Evolutionary conservation across 2,113 vertebrate genomes (phyloP), one percentile per base, ranked within the genome.

Genomic region (Melanotaenia duboulayi): DNA sequence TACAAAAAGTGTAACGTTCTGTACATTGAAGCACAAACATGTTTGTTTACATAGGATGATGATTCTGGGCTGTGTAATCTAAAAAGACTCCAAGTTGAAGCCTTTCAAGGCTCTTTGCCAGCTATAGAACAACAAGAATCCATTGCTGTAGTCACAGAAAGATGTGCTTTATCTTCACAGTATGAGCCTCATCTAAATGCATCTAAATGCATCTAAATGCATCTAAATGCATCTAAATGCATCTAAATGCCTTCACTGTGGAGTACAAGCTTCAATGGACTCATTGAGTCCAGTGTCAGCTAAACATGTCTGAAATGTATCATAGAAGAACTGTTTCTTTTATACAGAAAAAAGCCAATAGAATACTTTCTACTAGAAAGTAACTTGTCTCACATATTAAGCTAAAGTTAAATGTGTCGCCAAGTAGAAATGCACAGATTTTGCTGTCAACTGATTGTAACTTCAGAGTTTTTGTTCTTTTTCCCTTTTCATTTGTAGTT

Each of bases 251-350:
- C 81, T 74, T 77, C 83, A 79, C 81, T 73, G 82, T 83, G 82
- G 82, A 86, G 84, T 71, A 83, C 74, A 85, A 88, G 76, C 80
- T 75, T 87, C 75, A 81, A 87, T 86, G 56, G 83, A 85, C 81
- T 90, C 88, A 80, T 68, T 87, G 78, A 89, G 65, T 73, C 25
- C 67, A 39, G 73, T 81, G 76, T 82, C 76, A 84, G 86, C 71
- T 65, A 82, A 74, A 86, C 65, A 48, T 65, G 65, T 76, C 83
- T 82, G 71, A 84, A 58, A 76, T 39, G 49, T 69, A 82, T 87
- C 84, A 86, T 84, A 71, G 62, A 49, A 71, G 70, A 35, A 83
- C 64, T 42, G 58, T 70, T 77, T 74, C 69, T 80, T 76, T 81
- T 75, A 8, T 19, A n/a, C 17, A 7, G 13, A 46, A 19, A 46